A percentile compares a stretch with the other conserved stretches of the same genome.
Conservation (phyloP, 2,797 vertebrate species). For the Linurgus olivaceus region DNA sequence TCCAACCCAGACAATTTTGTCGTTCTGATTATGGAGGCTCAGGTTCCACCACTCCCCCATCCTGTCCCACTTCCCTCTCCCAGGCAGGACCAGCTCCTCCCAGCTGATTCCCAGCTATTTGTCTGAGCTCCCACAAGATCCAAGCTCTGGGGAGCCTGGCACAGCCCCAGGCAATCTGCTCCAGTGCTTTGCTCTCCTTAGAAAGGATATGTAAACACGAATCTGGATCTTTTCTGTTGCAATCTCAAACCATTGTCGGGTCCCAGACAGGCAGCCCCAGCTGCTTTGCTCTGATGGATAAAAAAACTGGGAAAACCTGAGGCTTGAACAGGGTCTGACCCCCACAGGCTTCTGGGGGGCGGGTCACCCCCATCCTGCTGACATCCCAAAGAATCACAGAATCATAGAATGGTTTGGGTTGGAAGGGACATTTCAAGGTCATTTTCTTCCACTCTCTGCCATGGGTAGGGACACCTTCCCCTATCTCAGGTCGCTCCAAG, state of each 20-base stretch:
- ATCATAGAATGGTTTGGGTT: neutral
- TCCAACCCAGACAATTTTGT: neutral
- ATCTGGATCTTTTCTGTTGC: constrained; percentile 47
- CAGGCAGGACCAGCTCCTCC: neutral
- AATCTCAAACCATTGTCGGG: constrained; percentile 39
- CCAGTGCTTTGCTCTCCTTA: constrained; percentile 25
- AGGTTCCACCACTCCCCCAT: neutral
- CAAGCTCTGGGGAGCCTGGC: constrained; percentile 6
- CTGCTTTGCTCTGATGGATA: neutral
- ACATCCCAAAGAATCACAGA: neutral
- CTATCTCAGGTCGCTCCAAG: rapidly evolving
- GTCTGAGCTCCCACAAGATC: neutral
- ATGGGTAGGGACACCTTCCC: neutral
- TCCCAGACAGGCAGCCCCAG: neutral
- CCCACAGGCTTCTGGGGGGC: neutral
- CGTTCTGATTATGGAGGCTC: neutral
- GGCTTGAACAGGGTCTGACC: neutral
- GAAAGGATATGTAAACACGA: constrained; percentile 58
- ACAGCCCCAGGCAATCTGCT: constrained; percentile 45
- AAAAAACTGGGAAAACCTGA: constrained; percentile 19
- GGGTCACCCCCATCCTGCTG: neutral
- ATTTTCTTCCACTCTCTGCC: neutral
- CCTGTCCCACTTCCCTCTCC: neutral
- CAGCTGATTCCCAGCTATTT: neutral
- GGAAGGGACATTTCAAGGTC: neutral